Evolutionary conservation across 2,113 vertebrate genomes (phyloP), one percentile per base, ranked within the genome.

Genomic region (Abramis brama): DNA sequence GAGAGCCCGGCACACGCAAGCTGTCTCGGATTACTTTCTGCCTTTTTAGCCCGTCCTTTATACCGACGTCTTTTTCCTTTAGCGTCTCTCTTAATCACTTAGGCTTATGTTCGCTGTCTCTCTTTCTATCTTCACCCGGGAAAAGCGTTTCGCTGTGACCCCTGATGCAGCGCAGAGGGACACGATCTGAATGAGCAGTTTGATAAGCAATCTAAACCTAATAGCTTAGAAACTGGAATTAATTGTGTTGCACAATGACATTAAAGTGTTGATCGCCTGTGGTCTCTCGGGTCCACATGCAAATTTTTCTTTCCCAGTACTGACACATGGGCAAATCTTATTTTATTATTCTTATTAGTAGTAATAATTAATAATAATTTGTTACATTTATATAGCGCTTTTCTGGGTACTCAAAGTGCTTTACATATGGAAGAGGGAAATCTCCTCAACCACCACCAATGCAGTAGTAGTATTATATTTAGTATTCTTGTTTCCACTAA

Each of bases 101-200:
- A n/a, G n/a, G 8, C 79, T 66, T 52, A 23, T 36, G 13, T 33
- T 55, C 2, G 47, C 21, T 43, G 21, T 57, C n/a, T 74, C 84
- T 76, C 76, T 68, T 17, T 57, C 74, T 89, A 90, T 89, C 90
- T 88, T 90, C 78, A 88, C 89, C 89, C 91, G 89, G 88, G 80
- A 87, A 92, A 83, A 76, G 80, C 83, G 84, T 91, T 93, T 91
- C 86, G 90, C 89, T 88, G 71, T 93, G 93, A 93, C 93, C 91
- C 47, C 88, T 91, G 85, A 91, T 91, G 91, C 84, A 74, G 62
- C 85, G 85, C 66, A n/a, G 88, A 85, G 80, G 88, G 89, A 88
- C 90, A 84, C 85, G 85, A 92, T 88, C 91, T 89, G 87, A 91
- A 88, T 86, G 90, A 91, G 90, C 86, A 88, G 88, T 93, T 93